These are phyloP conservation scores for human (Homo sapiens) DNA, from an alignment of 2,113 vertebrate species.

Conservation along the genomic window DNA sequence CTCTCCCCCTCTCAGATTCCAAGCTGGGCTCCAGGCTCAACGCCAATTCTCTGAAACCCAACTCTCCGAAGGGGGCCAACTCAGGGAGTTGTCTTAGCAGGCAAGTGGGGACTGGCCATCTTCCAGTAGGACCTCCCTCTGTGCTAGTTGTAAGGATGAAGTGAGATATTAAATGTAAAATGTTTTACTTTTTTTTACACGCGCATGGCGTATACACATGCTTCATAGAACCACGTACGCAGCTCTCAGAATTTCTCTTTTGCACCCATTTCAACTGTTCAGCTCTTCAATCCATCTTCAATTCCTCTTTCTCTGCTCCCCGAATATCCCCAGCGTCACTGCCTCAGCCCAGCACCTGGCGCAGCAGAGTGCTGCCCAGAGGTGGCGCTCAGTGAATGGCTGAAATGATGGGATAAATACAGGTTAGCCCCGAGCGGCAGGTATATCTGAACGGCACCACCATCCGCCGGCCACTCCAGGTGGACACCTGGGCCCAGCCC, in stretches of 20 bases:
- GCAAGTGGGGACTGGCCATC: background rate
- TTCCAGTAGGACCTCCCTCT: background rate
- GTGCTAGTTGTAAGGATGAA: accelerated
- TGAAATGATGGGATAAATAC: background rate
- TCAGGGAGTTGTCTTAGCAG: background rate
- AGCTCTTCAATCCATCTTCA: background rate
- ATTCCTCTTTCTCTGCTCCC: background rate
- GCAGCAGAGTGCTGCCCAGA: background rate
- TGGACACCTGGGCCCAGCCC: background rate
- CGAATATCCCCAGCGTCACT: background rate
- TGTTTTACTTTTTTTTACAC: background rate
- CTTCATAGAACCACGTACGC: background rate
- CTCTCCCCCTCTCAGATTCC: background rate
- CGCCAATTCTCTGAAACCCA: background rate
- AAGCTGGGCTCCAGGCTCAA: background rate
- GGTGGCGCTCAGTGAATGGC: accelerated
- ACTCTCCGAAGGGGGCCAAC: background rate
- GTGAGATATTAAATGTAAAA: background rate
- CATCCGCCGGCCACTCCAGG: background rate
- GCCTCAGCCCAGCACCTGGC: background rate
- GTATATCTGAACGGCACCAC: background rate
- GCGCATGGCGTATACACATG: accelerated
- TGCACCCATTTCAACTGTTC: background rate
- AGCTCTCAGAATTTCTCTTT: background rate
- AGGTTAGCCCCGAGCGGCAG: too few species aligned